Evolutionary conservation across 2,113 vertebrate genomes (phyloP), one percentile per base, ranked within the genome.

Genomic region (Cyprinus carpio): DNA sequence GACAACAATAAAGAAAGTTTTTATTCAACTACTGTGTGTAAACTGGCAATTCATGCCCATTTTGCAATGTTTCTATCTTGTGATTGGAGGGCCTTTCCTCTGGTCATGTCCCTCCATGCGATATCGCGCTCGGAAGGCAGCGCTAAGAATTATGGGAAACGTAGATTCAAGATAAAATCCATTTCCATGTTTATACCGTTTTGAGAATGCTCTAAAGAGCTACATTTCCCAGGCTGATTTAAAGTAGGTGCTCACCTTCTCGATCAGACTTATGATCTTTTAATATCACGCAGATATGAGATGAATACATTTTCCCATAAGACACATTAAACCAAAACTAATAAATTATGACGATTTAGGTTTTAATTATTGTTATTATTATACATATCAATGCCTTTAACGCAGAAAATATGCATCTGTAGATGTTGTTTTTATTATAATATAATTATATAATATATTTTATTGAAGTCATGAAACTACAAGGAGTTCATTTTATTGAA

Each of bases 81-180:
- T 91, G 87, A 94, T 95, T 94, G 94, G 94, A 40, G 74, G 23
- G 13, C 4, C 0, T 49, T 0, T 11, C 34, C 90, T 94, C 92
- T 92, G 93, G 91, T 92, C 94, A 94, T 94, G 88, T 95, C 94
- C 90, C 88, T 94, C 93, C 93, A 95, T 74, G 12, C 9, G 4
- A 51, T 67, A 43, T n/a, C 29, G 10, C 8, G 1, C 49, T 92
- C 92, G 90, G 84, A 92, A 62, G 92, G 87, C 84, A 7, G 37
- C 34, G 86, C 87, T 7, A 0, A 12, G 89, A 0, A 29, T 29
- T 0, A 10, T 90, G 90, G 94, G 89, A 89, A 72, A 83, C 87
- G 84, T 16, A 87, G 93, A 92, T 0, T 9, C 2, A 1, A 0
- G 0, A 1, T 0, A 0, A 0, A 0, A 0, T 0, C 37, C 9